Percentiles rank a stretch among this genome's conserved stretches.
Conservation (phyloP, 2,797 vertebrate species). For the Notamacropus eugenii region DNA sequence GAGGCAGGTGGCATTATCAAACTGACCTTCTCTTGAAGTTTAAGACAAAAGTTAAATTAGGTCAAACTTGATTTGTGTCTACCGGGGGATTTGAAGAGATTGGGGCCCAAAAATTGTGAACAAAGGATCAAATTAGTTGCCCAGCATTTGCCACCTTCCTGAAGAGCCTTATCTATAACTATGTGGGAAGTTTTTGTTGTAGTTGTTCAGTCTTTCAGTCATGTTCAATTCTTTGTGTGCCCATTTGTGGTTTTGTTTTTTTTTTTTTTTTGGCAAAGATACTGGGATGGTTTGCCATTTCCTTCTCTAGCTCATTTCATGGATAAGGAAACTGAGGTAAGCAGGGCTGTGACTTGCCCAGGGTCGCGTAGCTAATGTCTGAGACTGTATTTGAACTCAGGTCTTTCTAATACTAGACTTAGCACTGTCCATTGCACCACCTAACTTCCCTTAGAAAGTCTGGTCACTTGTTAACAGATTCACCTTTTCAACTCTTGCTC, state of each 20-base stretch:
- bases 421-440: not conserved
- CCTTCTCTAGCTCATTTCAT: not conserved
- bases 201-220: not conserved
- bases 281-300: not conserved
- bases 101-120: not conserved
- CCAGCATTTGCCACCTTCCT: too few species aligned
- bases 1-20: not conserved
- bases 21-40: not conserved
- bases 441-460: not conserved
- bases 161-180: too few species aligned
- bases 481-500: not conserved
- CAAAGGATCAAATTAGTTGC: too few species aligned
- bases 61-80: not conserved
- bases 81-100: not conserved
- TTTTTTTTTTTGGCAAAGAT: not conserved
- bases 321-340: not conserved
- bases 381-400: not conserved
- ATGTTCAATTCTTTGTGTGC: too few species aligned
- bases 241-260: not conserved
- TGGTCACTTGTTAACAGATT: not conserved
- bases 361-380: not conserved
- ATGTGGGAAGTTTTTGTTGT: too few species aligned
- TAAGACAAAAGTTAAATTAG: not conserved
- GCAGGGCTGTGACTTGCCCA: not conserved
- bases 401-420: not conserved